These are phyloP conservation scores for Pelmatolapia mariae DNA, from an alignment of 2,113 vertebrate genomes.

Conservation along the genomic window DNA sequence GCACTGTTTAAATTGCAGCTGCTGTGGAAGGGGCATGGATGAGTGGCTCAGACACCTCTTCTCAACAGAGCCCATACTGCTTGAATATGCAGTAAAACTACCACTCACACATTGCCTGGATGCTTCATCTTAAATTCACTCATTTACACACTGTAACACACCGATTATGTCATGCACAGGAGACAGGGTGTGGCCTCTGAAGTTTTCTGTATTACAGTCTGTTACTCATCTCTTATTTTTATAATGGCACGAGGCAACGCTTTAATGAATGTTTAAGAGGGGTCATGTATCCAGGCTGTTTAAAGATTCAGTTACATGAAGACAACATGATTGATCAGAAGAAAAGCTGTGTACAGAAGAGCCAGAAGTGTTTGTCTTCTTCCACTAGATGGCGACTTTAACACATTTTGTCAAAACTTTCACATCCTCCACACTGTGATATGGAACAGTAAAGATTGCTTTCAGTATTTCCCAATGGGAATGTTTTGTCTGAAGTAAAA, in stretches of 20 bases:
- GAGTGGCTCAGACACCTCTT: conserved; percentile 55
- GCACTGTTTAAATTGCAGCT: conserved; percentile 60
- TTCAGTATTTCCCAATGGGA: neutral
- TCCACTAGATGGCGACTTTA: conserved; percentile 32
- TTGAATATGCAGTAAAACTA: conserved; percentile 53
- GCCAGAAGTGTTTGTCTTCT: neutral
- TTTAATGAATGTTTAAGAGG: neutral
- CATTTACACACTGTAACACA: conserved; percentile 26
- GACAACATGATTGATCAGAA: neutral
- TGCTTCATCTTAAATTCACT: conserved; percentile 24
- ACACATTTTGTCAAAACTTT: neutral
- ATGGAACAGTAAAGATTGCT: neutral
- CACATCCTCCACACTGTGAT: neutral
- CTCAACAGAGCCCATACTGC: conserved; percentile 2
- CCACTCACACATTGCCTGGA: neutral
- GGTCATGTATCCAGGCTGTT: neutral
- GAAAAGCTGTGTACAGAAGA: neutral
- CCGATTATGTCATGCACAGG: neutral
- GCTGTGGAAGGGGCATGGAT: conserved; percentile 24
- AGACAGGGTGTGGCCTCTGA: neutral
- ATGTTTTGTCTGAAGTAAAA: neutral
- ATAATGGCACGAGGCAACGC: neutral
- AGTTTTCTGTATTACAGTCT: neutral
- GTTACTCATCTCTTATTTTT: neutral
- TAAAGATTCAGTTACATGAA: neutral